Evolutionary conservation across 2,797 vertebrate species (phyloP).

Genomic region (Scyliorhinus canicula): DNA sequence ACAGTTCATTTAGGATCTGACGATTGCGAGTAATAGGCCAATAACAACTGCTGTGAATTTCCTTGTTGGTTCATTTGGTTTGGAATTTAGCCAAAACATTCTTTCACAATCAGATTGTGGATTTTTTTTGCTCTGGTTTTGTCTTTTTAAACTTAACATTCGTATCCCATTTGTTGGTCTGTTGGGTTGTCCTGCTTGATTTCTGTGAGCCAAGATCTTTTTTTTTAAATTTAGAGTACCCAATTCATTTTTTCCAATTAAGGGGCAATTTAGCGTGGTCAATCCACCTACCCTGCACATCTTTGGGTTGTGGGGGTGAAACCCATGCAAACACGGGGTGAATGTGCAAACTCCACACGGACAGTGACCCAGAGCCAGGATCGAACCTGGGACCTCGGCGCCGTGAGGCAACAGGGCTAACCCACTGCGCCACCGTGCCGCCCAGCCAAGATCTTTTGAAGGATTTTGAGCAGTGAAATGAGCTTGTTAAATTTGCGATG

Average conservation of each 20-base stretch:
- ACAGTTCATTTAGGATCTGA: not conserved
- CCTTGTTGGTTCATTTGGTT: slow-evolving; percentile 15
- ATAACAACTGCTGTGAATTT: slow-evolving; percentile 29
- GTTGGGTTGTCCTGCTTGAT: not conserved
- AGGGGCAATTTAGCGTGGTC: no score
- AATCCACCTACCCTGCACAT: no score
- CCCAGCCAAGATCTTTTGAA: not conserved
- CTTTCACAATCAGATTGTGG: slow-evolving; percentile 23
- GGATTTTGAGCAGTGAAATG: not conserved
- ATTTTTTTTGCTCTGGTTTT: not conserved
- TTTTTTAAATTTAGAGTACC: no score
- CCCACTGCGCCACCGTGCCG: no score
- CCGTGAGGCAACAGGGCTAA: no score
- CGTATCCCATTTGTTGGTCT: not conserved
- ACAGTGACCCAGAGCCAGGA: no score
- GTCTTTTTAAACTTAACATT: not conserved
- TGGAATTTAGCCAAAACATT: slow-evolving; percentile 14
- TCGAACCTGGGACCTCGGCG: no score
- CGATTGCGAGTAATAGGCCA: not conserved
- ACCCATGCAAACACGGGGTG: no score
- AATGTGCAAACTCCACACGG: no score
- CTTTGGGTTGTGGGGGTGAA: no score
- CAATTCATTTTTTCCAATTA: no score
- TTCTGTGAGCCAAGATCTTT: not conserved
- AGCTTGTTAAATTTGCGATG: not conserved